A percentile compares a stretch with the other conserved stretches of the same genome.
Conservation (phyloP, 2,797 vertebrate genomes). For the Acipenser oxyrinchus region DNA sequence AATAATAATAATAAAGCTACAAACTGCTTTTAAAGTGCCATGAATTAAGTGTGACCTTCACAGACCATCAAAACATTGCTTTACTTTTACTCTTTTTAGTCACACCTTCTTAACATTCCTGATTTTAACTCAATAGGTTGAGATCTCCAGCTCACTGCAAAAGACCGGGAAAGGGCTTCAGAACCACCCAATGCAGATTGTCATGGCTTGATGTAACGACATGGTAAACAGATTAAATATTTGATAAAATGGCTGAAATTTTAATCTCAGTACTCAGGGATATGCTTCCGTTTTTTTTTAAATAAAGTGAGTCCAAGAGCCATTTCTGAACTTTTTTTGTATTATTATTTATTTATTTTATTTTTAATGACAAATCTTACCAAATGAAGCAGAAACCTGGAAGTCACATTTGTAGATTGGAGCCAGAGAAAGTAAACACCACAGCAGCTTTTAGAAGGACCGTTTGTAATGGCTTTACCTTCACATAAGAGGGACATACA, state of each 20-base stretch:
- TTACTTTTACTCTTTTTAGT: slow-evolving; percentile 10
- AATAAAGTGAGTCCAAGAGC: slow-evolving; percentile 27
- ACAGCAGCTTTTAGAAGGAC: slow-evolving; percentile 22
- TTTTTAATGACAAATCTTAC: slow-evolving; percentile 12
- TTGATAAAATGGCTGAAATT: slow-evolving; percentile 24
- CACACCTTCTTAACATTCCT: slow-evolving; percentile 15
- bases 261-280: slow-evolving; percentile 15
- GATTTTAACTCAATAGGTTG: slow-evolving; percentile 22
- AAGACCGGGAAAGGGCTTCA: neutral
- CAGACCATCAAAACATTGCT: slow-evolving; percentile 8
- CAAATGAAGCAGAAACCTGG: slow-evolving; percentile 13
- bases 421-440: slow-evolving; percentile 3
- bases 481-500: slow-evolving; percentile 34
- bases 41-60: slow-evolving; percentile 28
- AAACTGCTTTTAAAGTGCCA: slow-evolving; percentile 20
- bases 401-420: slow-evolving; percentile 5
- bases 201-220: slow-evolving; percentile 32
- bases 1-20: slow-evolving; percentile 14
- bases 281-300: slow-evolving; percentile 26
- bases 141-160: slow-evolving; percentile 14
- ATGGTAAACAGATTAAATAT: slow-evolving; percentile 34
- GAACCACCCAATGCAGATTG: slow-evolving; percentile 30
- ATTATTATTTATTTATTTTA: neutral
- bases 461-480: slow-evolving; percentile 22
- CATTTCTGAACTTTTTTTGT: slow-evolving; percentile 22